A percentile compares a stretch with the other conserved stretches of the same genome.
These are phyloP conservation scores for Taeniopygia guttata DNA, from an alignment of 2,797 vertebrate species.

Conservation along the genomic window DNA sequence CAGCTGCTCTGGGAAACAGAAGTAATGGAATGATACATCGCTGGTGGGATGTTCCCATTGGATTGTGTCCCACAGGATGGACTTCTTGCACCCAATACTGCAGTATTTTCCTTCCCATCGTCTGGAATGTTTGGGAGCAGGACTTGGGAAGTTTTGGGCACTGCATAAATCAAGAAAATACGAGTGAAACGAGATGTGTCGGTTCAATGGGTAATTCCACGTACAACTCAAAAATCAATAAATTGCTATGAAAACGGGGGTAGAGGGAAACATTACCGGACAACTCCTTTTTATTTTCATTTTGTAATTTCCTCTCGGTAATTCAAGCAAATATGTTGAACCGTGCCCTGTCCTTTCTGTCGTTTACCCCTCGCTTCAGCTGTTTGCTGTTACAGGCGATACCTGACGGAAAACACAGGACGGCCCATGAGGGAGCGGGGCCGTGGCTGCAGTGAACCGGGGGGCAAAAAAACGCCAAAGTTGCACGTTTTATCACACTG, in stretches of 20 bases:
- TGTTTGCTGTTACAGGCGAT: background rate
- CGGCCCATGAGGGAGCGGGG: background rate
- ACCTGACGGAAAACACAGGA: background rate
- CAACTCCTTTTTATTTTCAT: background rate
- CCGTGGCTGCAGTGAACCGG: background rate
- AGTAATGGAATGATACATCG: no score
- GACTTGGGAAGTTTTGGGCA: background rate
- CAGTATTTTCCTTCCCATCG: background rate
- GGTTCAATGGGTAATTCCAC: background rate
- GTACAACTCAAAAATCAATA: background rate
- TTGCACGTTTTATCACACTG: background rate
- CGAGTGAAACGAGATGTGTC: background rate
- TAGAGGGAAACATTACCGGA: background rate
- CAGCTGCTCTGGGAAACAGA: background rate
- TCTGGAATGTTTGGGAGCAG: fast-evolving
- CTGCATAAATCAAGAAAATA: background rate
- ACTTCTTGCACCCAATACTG: background rate
- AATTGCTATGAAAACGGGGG: background rate
- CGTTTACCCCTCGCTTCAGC: background rate
- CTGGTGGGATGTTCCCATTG: background rate
- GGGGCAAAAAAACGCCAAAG: fast-evolving
- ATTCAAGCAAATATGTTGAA: background rate
- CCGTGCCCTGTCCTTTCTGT: background rate
- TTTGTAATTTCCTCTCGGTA: background rate
- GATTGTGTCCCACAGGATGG: background rate